phyloP scores from a whole-genome alignment of 2,113 vertebrate species.

The Zootoca vivipara region DNA sequence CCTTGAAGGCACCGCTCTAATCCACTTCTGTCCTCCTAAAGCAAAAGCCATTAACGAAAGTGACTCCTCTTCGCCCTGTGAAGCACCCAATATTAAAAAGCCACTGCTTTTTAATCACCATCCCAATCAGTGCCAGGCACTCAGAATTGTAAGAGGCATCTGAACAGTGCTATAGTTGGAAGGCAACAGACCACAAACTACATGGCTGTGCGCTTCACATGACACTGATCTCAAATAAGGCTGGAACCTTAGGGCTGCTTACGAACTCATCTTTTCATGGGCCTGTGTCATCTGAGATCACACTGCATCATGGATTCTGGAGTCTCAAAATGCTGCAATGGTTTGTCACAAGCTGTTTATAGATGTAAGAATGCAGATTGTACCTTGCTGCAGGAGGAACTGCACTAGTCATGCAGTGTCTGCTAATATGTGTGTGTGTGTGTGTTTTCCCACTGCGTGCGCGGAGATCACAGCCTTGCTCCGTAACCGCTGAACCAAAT shows the following conservation, averaged over 20 bases:
- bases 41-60: slow-evolving; percentile 22
- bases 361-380: not conserved
- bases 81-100: slow-evolving; percentile 26
- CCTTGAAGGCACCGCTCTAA: slow-evolving; percentile 60
- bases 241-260: not conserved
- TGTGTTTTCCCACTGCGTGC: no score
- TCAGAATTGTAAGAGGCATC: slow-evolving; percentile 25
- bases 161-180: slow-evolving; percentile 26
- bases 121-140: not conserved
- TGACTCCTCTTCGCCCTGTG: slow-evolving; percentile 27
- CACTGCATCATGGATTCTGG: not conserved
- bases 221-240: not conserved
- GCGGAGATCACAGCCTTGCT: no score
- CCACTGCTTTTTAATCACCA: slow-evolving; percentile 11
- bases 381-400: not conserved
- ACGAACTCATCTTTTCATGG: not conserved
- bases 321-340: not conserved
- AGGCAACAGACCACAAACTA: not conserved
- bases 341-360: not conserved
- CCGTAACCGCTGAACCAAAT: no score
- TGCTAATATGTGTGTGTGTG: no score
- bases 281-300: not conserved
- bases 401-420: not conserved
- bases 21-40: slow-evolving; percentile 29
- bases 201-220: not conserved